A percentile compares a stretch with the other conserved stretches of the same genome.
Conservation (phyloP, 2,888 invertebrate species). For the Halictus quadricinctus region DNA sequence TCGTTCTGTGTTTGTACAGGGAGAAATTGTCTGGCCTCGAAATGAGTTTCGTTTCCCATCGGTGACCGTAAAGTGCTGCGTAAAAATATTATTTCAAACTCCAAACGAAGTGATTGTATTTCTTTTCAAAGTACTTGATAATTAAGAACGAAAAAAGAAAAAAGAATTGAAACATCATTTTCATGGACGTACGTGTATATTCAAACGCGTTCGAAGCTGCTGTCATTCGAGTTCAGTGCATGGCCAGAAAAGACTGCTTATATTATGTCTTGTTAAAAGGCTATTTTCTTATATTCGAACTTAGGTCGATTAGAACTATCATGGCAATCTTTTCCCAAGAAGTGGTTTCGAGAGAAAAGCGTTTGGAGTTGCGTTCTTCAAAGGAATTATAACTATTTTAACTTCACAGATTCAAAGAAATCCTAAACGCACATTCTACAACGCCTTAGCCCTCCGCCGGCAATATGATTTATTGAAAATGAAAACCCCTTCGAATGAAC, state of each 20-base stretch:
- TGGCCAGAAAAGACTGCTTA: not conserved
- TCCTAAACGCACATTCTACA: too few relatives aligned
- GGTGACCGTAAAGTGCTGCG: not conserved
- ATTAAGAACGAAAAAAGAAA: not conserved
- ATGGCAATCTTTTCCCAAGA: too few relatives aligned
- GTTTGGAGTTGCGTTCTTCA: too few relatives aligned
- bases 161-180: not conserved
- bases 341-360: too few relatives aligned
- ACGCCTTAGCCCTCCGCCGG: too few relatives aligned
- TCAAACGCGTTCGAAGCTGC: not conserved
- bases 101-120: not conserved
- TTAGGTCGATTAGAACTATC: too few relatives aligned
- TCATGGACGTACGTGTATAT: not conserved
- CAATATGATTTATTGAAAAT: too few relatives aligned
- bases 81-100: not conserved
- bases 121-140: not conserved
- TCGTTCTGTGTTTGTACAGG: conserved; percentile 2
- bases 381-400: too few relatives aligned
- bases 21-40: conserved; percentile 9
- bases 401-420: too few relatives aligned
- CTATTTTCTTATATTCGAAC: too few relatives aligned
- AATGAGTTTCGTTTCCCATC: not conserved
- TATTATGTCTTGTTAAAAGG: not conserved
- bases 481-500: not conserved
- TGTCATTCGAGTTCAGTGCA: not conserved